Evolutionary conservation across 2,113 vertebrate species (phyloP).

Genomic region (Neofelis nebulosa): DNA sequence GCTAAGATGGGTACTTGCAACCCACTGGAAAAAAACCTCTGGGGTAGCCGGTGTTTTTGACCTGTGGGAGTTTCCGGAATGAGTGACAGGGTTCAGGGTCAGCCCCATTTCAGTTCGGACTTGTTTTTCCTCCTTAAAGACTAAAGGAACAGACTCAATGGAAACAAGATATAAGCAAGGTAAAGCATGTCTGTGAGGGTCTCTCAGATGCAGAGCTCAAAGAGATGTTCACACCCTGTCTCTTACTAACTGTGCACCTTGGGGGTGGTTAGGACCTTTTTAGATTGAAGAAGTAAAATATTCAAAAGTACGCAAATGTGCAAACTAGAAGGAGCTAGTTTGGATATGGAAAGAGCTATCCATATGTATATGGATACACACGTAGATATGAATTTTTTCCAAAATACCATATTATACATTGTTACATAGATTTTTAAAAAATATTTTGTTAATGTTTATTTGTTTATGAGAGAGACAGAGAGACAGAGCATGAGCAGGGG

Average conservation of each 20-base stretch:
- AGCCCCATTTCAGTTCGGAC: neutral
- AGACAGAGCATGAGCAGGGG: too few species aligned
- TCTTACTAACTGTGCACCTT: neutral
- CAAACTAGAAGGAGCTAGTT: neutral
- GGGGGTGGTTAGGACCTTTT: neutral
- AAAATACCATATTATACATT: neutral
- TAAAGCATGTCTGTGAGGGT: neutral
- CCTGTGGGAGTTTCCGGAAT: neutral
- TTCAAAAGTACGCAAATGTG: neutral
- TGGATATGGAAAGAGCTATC: too few species aligned
- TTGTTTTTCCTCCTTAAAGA: neutral
- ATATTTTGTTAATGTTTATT: too few species aligned
- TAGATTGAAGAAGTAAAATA: neutral
- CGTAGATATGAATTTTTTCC: neutral
- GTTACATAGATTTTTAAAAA: rapidly evolving
- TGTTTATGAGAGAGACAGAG: too few species aligned
- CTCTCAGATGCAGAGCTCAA: neutral
- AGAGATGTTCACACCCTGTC: rapidly evolving
- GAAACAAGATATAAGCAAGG: neutral
- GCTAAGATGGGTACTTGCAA: neutral
- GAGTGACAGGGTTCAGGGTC: neutral
- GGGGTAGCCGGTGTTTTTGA: neutral
- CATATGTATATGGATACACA: neutral
- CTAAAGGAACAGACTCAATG: neutral
- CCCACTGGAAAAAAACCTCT: neutral